Base-by-base conservation (phyloP, 2,797 vertebrate genomes). In the Cheirogaleus major region DNA sequence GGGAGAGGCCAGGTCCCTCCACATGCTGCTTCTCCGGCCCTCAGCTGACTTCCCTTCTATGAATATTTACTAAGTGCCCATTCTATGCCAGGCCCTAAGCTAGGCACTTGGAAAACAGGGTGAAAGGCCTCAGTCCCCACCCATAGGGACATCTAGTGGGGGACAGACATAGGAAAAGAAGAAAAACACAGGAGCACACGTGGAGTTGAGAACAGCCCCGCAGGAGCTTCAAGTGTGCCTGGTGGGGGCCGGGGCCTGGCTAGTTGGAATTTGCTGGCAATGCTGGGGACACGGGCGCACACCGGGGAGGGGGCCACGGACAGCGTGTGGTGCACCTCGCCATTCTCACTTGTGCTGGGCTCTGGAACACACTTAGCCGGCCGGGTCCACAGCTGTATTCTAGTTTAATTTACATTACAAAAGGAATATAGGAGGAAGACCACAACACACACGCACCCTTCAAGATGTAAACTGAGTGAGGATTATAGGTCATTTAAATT, bases 271-370 rank as follows among this genome's bases (percentile, higher is more conserved):
- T 14, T 10, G 7, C 12, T 59, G 45, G 67, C 27, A 10, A 27
- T 12, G 14, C 43, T 52, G 45, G 67, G 41, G 35, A n/a, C 4
- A 9, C 27, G 27, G 43, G 35, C 2, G 14, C 35, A 57, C 30
- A 7, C 22, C 72, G 18, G 6, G 27, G 4, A n/a, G 32, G 5
- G 55, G 50, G 75, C 18, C 14, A 7, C 4, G 7, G 11, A 20
- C 43, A 7, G 5, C n/a, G 4, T 4, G 30, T 5, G 20, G 20
- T 11, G 1, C 11, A 27, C 5, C 17, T 50, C 45, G 4, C 5
- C 5, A 65, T 75, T 14, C 83, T 23, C 61, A 43, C 7, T 18
- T 2, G 10, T 32, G 32, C 22, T 25, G 41, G 61, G 59, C 45
- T 76, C 18, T 22, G 41, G 11, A 43, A 61, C 3, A 18, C 23